A percentile compares a stretch with the other conserved stretches of the same genome.
Conservation (phyloP, 30 jellyfish, hydroid and myxozoan species). For the Phacellophora camtschatica region DNA sequence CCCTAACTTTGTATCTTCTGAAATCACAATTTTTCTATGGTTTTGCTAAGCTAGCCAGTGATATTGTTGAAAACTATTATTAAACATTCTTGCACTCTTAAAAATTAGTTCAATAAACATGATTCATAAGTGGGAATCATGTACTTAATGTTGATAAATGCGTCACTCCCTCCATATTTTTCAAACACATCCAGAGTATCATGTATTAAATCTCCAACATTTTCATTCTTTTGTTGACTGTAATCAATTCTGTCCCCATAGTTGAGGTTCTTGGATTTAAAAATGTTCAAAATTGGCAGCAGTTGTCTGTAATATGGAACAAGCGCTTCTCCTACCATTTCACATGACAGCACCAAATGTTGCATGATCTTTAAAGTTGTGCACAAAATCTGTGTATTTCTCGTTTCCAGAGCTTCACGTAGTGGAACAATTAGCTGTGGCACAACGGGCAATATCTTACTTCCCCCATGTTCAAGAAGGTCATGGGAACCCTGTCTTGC, state of each 20-base stretch:
- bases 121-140: constrained; percentile 95
- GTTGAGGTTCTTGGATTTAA: constrained; percentile 82
- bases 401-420: constrained; percentile 85
- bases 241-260: constrained; percentile 92
- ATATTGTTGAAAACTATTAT: neutral
- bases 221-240: constrained; percentile 91
- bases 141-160: constrained; percentile 86
- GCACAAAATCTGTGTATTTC: constrained; percentile 78
- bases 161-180: constrained; percentile 87
- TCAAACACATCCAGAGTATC: constrained; percentile 90
- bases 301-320: constrained; percentile 94
- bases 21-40: neutral
- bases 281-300: constrained; percentile 84
- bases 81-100: neutral
- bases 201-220: constrained; percentile 88
- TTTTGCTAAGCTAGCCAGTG: neutral
- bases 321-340: constrained; percentile 96
- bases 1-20: no score
- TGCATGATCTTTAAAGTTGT: constrained; percentile 86
- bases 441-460: constrained; percentile 82
- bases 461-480: constrained; percentile 93
- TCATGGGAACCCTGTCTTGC: constrained; percentile 97
- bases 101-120: constrained; percentile 69
- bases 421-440: constrained; percentile 93
- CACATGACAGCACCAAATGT: constrained; percentile 90